Conservation (phyloP, 2,888 invertebrate species). For the Panopea generosa region DNA sequence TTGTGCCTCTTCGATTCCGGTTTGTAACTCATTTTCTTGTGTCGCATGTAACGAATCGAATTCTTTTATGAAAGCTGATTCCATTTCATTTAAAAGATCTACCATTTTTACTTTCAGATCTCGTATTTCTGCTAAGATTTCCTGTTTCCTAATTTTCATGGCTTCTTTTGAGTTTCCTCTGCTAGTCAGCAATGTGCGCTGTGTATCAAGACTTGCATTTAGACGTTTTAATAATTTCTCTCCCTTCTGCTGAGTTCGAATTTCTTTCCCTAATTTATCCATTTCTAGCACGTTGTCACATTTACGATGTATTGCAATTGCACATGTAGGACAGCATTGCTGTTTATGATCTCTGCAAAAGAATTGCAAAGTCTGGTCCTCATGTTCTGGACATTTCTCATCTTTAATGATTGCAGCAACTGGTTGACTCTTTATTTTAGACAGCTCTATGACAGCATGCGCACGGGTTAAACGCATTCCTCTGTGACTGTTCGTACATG, state of each 20-base stretch:
- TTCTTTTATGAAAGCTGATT: conserved; percentile 37
- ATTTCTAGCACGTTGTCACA: conserved; percentile 51
- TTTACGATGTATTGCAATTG: conserved; percentile 49
- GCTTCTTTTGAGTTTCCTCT: conserved; percentile 21
- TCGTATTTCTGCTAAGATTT: conserved; percentile 41
- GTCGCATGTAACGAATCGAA: conserved; percentile 41
- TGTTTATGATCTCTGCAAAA: conserved; percentile 56
- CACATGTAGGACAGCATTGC: conserved; percentile 58
- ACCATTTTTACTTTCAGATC: conserved; percentile 37
- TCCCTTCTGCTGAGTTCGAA: conserved; percentile 36
- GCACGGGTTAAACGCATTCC: conserved; percentile 53
- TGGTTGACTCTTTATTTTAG: conserved; percentile 52
- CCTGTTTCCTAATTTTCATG: conserved; percentile 33
- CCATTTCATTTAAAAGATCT: conserved; percentile 43
- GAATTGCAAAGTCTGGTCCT: conserved; percentile 53
- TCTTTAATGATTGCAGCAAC: conserved; percentile 56
- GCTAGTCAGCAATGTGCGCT: conserved; percentile 17
- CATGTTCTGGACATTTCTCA: conserved; percentile 53
- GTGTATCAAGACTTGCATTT: conserved; percentile 35
- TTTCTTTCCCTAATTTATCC: conserved; percentile 47
- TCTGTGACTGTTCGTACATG: conserved; percentile 49
- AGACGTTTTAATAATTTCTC: conserved; percentile 44
- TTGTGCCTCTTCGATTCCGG: conserved; percentile 26
- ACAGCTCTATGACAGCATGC: conserved; percentile 48
- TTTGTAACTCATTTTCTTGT: conserved; percentile 29